Conservation (phyloP, 1,140 invertebrate genomes). For the Tetranychus urticae region DNA sequence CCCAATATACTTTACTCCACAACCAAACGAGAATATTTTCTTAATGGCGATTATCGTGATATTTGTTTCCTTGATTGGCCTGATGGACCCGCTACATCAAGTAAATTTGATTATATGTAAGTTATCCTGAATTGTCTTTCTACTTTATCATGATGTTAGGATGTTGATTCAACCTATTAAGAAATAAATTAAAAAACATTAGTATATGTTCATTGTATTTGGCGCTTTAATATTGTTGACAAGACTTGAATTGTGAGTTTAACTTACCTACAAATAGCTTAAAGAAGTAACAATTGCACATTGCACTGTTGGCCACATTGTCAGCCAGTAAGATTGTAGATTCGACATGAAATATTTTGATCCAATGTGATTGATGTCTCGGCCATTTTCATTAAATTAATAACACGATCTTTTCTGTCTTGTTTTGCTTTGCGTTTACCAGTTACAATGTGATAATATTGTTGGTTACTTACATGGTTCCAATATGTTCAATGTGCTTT, state of each 20-base stretch:
- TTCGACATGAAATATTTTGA: not conserved
- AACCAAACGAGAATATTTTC: slow-evolving; percentile 32
- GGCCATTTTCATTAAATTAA: not conserved
- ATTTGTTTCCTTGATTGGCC: slow-evolving; percentile 8
- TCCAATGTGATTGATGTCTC: not conserved
- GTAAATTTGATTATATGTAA: slow-evolving; percentile 8
- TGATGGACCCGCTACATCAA: slow-evolving; percentile 3
- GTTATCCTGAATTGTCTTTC: not conserved
- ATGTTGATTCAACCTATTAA: no score
- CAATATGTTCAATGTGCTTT: slow-evolving; percentile 59
- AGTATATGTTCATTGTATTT: no score
- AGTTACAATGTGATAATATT: slow-evolving; percentile 71
- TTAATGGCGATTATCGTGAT: slow-evolving; percentile 33
- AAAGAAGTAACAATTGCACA: no score
- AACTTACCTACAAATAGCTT: no score
- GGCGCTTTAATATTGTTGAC: no score
- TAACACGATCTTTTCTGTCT: not conserved
- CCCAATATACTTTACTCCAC: slow-evolving; percentile 62
- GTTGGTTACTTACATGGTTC: slow-evolving; percentile 65
- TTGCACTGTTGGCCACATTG: no score
- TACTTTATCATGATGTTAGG: no score
- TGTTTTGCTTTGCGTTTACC: slow-evolving; percentile 11
- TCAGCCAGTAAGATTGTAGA: not conserved
- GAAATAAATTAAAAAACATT: no score
- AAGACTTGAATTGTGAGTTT: no score